These are phyloP conservation scores for Hapalemur alaotrensis DNA, from an alignment of 2,797 vertebrate genomes.

Conservation along the genomic window DNA sequence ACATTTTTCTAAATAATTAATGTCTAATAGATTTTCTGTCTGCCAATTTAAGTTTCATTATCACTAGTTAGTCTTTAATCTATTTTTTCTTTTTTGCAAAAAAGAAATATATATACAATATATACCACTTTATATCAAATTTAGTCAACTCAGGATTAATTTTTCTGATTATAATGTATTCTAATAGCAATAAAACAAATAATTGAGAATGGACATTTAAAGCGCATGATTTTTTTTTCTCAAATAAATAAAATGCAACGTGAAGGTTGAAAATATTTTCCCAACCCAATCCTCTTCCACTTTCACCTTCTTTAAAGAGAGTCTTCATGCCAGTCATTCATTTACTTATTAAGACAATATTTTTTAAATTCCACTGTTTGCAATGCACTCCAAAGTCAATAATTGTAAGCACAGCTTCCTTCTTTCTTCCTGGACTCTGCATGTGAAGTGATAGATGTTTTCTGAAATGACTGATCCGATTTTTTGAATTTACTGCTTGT, in stretches of 20 bases:
- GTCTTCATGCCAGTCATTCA: not conserved
- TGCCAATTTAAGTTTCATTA: not conserved
- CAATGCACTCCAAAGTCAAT: not conserved
- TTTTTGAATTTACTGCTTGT: not conserved
- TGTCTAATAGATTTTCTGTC: not conserved
- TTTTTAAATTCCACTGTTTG: not conserved
- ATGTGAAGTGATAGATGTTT: not conserved
- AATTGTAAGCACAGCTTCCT: not conserved
- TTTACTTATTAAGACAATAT: not conserved
- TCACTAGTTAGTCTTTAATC: not conserved
- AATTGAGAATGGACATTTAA: not conserved
- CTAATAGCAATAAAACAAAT: not conserved
- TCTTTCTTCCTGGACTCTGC: not conserved
- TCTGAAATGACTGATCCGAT: not conserved
- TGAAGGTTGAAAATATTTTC: not conserved
- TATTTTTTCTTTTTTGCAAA: not conserved
- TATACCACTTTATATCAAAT: not conserved
- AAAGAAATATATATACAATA: not conserved
- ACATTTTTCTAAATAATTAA: constrained; percentile 30
- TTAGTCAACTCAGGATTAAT: not conserved
- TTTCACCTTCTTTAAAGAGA: not conserved
- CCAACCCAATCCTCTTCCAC: not conserved
- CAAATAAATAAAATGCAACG: not conserved
- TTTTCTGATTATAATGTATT: not conserved
- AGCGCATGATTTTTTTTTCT: not conserved